Base-by-base conservation (phyloP, 1,140 invertebrate species). In the Hypothenemus hampei region DNA sequence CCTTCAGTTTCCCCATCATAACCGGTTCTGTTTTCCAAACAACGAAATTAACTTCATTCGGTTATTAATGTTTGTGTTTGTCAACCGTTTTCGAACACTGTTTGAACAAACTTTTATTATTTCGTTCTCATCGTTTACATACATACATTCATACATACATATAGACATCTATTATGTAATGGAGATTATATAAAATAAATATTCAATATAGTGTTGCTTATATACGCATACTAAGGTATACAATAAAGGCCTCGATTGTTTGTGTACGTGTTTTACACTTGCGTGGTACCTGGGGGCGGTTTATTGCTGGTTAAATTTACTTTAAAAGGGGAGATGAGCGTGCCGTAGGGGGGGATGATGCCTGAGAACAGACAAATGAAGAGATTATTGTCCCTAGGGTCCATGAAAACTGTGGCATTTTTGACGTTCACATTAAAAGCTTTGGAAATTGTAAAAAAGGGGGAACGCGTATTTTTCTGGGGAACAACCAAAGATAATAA, bases 351-450 rank as follows among this genome's bases (percentile, higher is more conserved):
- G n/a, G n/a, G 26, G 13, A 31, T 8, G 26, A 13, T 31, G 26
- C 26, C 13, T 31, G 8, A 31, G 13, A 26, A 24, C 41, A 45
- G 24, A 47, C 20, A 47, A 47, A 47, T 47, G 45, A 47, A 47
- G 45, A 47, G 45, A 33, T 35, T 31, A 47, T 35, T 33, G 26
- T 33, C 45, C 26, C 45, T 2, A 6, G 45, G 45, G 45, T 16
- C n/a, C 16, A 36, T 18, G 13, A 47, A 35, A 47, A 47, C 22
- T 21, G 26, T 20, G 11, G 19, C 31, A 47, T 35, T 35, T 47
- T 47, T 47, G 45, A 47, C 31, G 45, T 33, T 47, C 19, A 19
- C 31, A 47, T 47, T 47, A 47, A 47, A 47, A 47, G 45, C 45
- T 18, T 36, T n/a, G 31, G 19, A 47, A 35, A 47, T 47, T 33